phyloP scores from a whole-genome alignment of 1,140 invertebrate species.

The Drosophila cardini region DNA sequence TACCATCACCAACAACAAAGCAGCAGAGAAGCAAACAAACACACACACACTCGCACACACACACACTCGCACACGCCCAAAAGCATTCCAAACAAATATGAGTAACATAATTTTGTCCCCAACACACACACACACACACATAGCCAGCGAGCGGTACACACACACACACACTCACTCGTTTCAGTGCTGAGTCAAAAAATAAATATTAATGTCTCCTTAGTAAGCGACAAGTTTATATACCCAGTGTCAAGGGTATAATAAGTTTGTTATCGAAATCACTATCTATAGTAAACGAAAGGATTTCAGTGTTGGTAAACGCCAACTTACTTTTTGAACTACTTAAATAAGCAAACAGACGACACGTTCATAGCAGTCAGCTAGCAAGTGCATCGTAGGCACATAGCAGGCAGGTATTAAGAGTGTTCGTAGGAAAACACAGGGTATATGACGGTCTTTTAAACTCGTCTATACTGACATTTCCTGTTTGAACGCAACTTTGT shows the following conservation, averaged over 20 bases:
- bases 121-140: constrained; percentile 10
- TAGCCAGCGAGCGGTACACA: constrained; percentile 9
- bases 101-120: constrained; percentile 68
- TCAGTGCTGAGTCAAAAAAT: constrained; percentile 18
- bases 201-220: constrained; percentile 40
- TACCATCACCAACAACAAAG: constrained; percentile 40
- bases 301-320: too few species aligned
- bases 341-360: too few species aligned
- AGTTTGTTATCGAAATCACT: too few species aligned
- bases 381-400: too few species aligned
- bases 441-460: too few species aligned
- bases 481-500: constrained; percentile 48
- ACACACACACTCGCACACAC: constrained; percentile 14
- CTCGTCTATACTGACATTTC: too few species aligned
- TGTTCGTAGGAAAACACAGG: too few species aligned
- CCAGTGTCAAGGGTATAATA: background rate
- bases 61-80: constrained; percentile 53
- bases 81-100: constrained; percentile 81
- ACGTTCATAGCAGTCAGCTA: too few species aligned
- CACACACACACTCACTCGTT: background rate
- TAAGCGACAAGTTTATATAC: constrained; percentile 22
- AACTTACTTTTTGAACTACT: too few species aligned
- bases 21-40: constrained; percentile 31
- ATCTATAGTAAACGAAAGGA: too few species aligned
- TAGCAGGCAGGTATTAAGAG: too few species aligned